Evolutionary conservation across 2,113 vertebrate genomes (phyloP), one percentile per base, ranked within the genome.

Genomic region (Apeltes quadracus): DNA sequence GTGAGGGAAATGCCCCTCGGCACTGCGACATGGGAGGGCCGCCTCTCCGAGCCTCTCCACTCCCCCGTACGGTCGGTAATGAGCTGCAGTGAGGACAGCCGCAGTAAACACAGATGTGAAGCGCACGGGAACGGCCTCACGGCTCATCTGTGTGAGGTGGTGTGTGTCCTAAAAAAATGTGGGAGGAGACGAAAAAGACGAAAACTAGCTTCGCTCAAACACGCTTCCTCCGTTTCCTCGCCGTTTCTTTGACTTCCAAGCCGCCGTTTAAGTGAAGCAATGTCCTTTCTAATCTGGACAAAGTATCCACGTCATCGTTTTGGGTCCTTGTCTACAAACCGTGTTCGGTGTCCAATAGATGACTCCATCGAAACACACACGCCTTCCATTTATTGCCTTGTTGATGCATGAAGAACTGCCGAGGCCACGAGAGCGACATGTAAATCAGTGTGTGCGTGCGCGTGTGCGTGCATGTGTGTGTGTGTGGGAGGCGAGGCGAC

Each of bases 1-100:
- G 61, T 85, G 36, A 69, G 70, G 74, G 46, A 88, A 90, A 86
- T 79, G 76, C 78, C 88, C 82, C 81, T 69, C 70, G 71, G 87
- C 80, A 79, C 75, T 72, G 65, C 65, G 27, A 59, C 57, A 78
- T 70, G 68, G 55, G 66, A 83, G 75, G 61, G 63, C 79, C 73
- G 76, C 75, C 61, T 71, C 57, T 71, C 54, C 62, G 48, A 82
- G 81, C 69, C 83, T 51, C 84, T 82, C 74, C 78, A 61, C 81
- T 87, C 57, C 41, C 48, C 69, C 69, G 5, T 59, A 75, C 44
- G 71, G 32, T 38, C 81, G 65, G 41, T 82, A 89, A 85, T 80
- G 84, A 91, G 88, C 86, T 76, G 72, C 87, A 72, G 76, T 11
- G 61, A 86, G 68, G 68, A 43, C 84, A 68, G 72, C 44, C 18